phyloP scores from a whole-genome alignment of 2,888 invertebrate genomes.

The Hipparchia semele region DNA sequence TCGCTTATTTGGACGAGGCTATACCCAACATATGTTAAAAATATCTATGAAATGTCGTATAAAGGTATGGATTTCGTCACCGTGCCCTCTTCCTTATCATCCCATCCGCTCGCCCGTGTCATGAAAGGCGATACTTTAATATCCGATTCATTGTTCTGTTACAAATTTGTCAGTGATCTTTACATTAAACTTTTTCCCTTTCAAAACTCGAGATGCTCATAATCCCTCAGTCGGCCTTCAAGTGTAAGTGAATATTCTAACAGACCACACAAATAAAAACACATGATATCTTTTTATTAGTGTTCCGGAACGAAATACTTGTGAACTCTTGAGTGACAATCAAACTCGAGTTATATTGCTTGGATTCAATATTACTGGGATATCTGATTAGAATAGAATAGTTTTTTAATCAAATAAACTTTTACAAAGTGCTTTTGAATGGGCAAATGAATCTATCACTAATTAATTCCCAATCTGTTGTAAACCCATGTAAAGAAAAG shows the following conservation, averaged over 20 bases:
- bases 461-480: too few relatives aligned
- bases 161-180: conserved; percentile 84
- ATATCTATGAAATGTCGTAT: conserved; percentile 26
- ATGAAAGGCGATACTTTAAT: conserved; percentile 81
- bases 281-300: conserved; percentile 55
- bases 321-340: background rate
- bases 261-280: conserved; percentile 75
- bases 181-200: conserved; percentile 79
- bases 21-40: background rate
- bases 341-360: background rate
- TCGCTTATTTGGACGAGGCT: too few relatives aligned
- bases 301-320: background rate
- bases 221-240: conserved; percentile 67
- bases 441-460: too few relatives aligned
- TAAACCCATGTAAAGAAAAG: too few relatives aligned
- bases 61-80: conserved; percentile 42
- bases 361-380: background rate
- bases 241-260: conserved; percentile 72
- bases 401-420: too few relatives aligned
- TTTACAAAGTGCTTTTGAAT: too few relatives aligned
- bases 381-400: background rate
- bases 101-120: conserved; percentile 78
- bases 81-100: conserved; percentile 55
- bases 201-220: conserved; percentile 78
- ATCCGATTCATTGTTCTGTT: conserved; percentile 83